Percentiles rank a stretch among this genome's conserved stretches.
phyloP scores from a whole-genome alignment of 2,888 invertebrate species.

The Chrysodeixis includens region DNA sequence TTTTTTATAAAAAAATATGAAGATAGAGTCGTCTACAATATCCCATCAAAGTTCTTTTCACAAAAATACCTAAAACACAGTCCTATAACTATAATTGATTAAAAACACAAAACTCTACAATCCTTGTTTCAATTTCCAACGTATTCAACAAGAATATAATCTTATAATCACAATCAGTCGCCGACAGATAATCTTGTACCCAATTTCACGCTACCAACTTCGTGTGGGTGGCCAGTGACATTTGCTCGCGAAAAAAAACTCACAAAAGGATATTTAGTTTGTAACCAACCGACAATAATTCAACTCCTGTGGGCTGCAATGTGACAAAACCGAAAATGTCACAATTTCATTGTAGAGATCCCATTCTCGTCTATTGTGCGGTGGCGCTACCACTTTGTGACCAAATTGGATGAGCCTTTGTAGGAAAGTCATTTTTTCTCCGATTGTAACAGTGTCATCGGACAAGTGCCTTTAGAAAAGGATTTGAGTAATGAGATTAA shows the following conservation, averaged over 20 bases:
- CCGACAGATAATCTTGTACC: constrained; percentile 69
- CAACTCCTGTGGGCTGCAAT: constrained; percentile 73
- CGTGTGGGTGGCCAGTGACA: constrained; percentile 63
- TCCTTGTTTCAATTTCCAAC: constrained; percentile 41
- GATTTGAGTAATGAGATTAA: constrained; percentile 61
- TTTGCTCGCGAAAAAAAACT: constrained; percentile 52
- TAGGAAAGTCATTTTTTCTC: constrained; percentile 80
- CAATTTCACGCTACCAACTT: constrained; percentile 70
- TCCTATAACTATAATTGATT: constrained; percentile 15
- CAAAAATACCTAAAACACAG: neutral
- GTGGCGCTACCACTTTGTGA: constrained; percentile 85
- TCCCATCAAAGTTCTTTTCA: neutral
- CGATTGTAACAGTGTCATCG: constrained; percentile 72
- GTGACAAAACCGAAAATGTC: constrained; percentile 80
- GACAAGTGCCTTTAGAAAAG: constrained; percentile 70
- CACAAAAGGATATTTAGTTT: constrained; percentile 51
- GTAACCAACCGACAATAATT: constrained; percentile 69
- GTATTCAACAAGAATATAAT: constrained; percentile 50
- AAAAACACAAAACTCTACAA: constrained; percentile 13
- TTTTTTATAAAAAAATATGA: too few species aligned
- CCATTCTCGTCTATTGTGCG: constrained; percentile 66
- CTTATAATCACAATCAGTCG: constrained; percentile 61
- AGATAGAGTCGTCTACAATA: too few species aligned
- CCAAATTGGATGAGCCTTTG: constrained; percentile 69
- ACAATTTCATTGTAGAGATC: constrained; percentile 71